Percentiles rank a stretch among this genome's conserved stretches.
These are phyloP conservation scores for Crax fasciolata DNA, from an alignment of 2,797 vertebrate species.

Conservation along the genomic window DNA sequence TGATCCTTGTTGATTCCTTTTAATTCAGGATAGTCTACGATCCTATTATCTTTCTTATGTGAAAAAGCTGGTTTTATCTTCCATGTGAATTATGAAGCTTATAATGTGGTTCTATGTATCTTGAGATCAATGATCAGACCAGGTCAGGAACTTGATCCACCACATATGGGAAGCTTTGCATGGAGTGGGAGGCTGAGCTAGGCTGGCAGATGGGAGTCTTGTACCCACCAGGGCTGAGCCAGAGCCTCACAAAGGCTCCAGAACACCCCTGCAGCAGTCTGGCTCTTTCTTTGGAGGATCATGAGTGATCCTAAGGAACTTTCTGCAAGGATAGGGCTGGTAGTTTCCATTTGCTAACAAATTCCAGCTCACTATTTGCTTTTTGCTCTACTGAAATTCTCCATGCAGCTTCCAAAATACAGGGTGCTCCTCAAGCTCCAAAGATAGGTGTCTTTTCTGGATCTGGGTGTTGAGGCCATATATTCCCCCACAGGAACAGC, in stretches of 20 bases:
- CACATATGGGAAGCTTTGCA: neutral
- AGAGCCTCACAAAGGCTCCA: neutral
- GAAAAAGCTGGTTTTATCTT: neutral
- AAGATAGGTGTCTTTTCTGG: neutral
- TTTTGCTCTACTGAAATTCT: neutral
- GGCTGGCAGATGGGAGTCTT: neutral
- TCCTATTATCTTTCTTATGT: neutral
- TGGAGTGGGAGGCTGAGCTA: neutral
- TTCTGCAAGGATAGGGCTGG: neutral
- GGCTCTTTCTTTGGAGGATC: neutral
- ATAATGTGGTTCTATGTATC: neutral
- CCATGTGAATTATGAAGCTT: neutral
- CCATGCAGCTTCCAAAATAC: neutral
- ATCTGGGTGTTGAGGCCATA: neutral
- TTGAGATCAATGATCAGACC: neutral
- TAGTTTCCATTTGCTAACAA: neutral
- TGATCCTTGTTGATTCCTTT: neutral
- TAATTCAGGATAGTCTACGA: neutral
- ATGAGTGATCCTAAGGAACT: neutral
- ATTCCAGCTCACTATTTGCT: neutral
- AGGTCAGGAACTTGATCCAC: neutral
- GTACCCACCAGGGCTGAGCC: fast-evolving
- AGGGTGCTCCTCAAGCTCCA: neutral
- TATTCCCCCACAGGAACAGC: neutral
- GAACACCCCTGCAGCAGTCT: neutral